A percentile compares a stretch with the other conserved stretches of the same genome.
These are phyloP conservation scores for Prochilodus magdalenae DNA, from an alignment of 2,113 vertebrate genomes.

Conservation along the genomic window DNA sequence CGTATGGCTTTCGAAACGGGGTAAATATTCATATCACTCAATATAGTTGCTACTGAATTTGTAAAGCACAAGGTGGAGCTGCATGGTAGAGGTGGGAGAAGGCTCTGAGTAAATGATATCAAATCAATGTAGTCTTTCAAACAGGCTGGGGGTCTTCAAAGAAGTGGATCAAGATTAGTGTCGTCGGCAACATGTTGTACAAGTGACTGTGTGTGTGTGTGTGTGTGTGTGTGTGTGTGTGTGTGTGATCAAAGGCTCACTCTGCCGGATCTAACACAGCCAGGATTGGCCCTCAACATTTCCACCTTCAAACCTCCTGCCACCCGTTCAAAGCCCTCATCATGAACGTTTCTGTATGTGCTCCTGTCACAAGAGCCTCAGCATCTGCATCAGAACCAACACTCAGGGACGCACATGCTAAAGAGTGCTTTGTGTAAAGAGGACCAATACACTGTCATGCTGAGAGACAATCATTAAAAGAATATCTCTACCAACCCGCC, in stretches of 20 bases:
- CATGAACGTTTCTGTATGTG: constrained; percentile 27
- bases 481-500: neutral
- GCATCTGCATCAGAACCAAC: constrained; percentile 8
- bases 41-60: constrained; percentile 36
- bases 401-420: neutral
- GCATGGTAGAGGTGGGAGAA: constrained; percentile 23
- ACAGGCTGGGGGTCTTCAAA: constrained; percentile 34
- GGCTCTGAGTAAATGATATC: constrained; percentile 45
- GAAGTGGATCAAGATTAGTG: constrained; percentile 51
- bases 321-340: constrained; percentile 44
- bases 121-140: constrained; percentile 38
- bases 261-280: constrained; percentile 36
- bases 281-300: constrained; percentile 31
- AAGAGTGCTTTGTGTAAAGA: neutral
- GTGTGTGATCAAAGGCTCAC: constrained; percentile 52
- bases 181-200: constrained; percentile 22
- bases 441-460: neutral
- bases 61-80: constrained; percentile 16
- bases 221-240: neutral
- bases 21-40: constrained; percentile 24
- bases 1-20: neutral
- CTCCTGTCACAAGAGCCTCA: constrained; percentile 18
- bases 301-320: constrained; percentile 47
- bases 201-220: constrained; percentile 2
- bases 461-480: neutral